Evolutionary conservation across 2,888 invertebrate genomes (phyloP).

Genomic region (Lithophane ornitopus): DNA sequence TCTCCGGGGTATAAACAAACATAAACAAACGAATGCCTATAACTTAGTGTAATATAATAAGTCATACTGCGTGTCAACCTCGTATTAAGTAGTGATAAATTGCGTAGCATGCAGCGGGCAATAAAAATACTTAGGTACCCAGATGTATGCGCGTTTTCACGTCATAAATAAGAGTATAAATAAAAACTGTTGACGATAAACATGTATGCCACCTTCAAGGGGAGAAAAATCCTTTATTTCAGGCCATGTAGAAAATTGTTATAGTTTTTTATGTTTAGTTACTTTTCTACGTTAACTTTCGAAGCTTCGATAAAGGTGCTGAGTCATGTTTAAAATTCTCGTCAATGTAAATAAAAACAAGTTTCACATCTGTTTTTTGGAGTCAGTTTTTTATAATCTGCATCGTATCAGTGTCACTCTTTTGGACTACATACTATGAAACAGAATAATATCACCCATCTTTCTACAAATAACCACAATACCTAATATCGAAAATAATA

Average conservation of each 20-base stretch:
- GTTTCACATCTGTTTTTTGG: too few relatives aligned
- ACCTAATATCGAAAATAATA: not conserved
- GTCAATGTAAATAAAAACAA: not conserved
- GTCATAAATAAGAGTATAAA: conserved; percentile 28
- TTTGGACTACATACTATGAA: not conserved
- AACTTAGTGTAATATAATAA: conserved; percentile 4
- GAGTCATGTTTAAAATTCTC: not conserved
- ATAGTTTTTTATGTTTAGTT: not conserved
- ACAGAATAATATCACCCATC: not conserved
- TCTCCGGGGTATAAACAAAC: not conserved
- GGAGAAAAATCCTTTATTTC: not conserved
- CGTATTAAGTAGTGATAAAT: conserved; percentile 51
- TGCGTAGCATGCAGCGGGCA: conserved; percentile 41
- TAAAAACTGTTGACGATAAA: conserved; percentile 19
- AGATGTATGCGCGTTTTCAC: conserved; percentile 26
- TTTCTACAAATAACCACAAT: not conserved
- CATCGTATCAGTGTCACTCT: not conserved
- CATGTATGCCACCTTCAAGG: not conserved
- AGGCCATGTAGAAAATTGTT: not conserved
- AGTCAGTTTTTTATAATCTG: not conserved
- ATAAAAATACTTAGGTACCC: conserved; percentile 34
- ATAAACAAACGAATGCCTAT: conserved; percentile 29
- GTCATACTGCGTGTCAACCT: conserved; percentile 49
- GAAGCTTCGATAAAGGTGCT: not conserved
- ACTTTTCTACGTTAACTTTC: not conserved